These are phyloP conservation scores for Hippopotamyrus pictus DNA, from an alignment of 2,797 vertebrate species.

Conservation along the genomic window DNA sequence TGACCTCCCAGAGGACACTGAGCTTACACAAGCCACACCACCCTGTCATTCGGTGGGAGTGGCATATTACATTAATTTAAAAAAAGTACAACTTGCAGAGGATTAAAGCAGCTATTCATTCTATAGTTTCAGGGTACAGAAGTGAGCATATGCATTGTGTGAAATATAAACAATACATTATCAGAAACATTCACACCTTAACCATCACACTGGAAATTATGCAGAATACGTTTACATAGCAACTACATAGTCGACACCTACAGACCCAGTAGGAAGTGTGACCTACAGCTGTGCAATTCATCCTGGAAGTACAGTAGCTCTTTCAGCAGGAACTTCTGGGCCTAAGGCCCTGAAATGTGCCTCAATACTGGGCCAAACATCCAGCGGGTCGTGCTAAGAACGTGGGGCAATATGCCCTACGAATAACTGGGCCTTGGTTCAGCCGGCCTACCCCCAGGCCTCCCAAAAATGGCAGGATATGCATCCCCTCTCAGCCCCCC, in stretches of 20 bases:
- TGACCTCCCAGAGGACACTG: conserved; percentile 11
- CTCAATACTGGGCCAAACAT: neutral
- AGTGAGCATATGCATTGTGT: neutral
- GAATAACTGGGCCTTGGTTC: neutral
- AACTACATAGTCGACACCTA: neutral
- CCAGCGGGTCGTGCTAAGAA: neutral
- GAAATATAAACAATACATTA: neutral
- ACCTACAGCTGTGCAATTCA: neutral
- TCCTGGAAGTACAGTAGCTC: neutral
- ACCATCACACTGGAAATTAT: neutral
- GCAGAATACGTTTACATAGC: neutral
- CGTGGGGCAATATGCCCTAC: neutral
- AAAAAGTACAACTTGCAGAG: neutral
- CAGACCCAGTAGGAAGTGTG: neutral
- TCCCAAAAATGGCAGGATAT: neutral
- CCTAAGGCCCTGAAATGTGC: neutral
- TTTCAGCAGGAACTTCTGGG: neutral
- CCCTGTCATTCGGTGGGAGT: neutral
- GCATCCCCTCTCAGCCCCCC: neutral
- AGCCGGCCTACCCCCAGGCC: neutral
- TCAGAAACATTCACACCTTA: neutral
- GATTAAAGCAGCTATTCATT: neutral
- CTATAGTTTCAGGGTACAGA: neutral
- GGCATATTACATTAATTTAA: neutral
- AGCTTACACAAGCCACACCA: neutral